Base-by-base conservation (phyloP, 1,140 invertebrate species). In the Hyles vespertilio region DNA sequence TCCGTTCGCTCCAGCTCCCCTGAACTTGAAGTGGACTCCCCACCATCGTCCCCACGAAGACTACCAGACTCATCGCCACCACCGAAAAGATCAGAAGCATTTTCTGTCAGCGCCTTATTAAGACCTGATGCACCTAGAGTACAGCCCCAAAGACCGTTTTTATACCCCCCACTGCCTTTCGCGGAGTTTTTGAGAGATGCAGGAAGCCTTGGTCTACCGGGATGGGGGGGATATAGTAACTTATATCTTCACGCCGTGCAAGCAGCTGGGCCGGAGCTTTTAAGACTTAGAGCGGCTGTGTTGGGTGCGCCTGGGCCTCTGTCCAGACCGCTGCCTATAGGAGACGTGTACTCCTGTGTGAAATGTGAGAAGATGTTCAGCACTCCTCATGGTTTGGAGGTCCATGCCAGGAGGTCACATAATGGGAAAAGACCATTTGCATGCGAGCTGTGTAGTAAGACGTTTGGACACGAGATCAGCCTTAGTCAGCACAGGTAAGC, bases 291-390 rank as follows among this genome's bases (percentile, higher is more conserved):
- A 66, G 89, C 79, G 59, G 89, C 84, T 34, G 82, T 82, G 5
- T 91, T 93, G 8, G 92, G 92, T 34, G 91, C 94, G 50, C 75
- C 91, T 72, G 89, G 91, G 90, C 83, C 92, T 70, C 59, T 91
- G 76, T 82, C 88, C 66, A 70, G 87, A 80, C 81, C 91, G 73
- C 48, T 91, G 72, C 92, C 94, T 10, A 91, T 95, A 12, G 94
- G 95, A 51, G 96, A 97, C 79, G 95, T 97, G 55, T 98, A 96
- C 90, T 97, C 97, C 56, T 99, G 98, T 91, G 94, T 97, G 72
- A 98, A 98, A 84, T 99, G 98, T 89, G 96, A 97, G 89, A 99
- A 99, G 89, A 98, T 98, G 94, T 99, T 99, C 89, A 97, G 95
- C 63, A 99, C 97, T 3, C 95, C 97, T 1, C 97, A 99, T 82